Percentiles rank a stretch among this genome's conserved stretches.
phyloP scores from a whole-genome alignment of 2,797 vertebrate species.

The Peromyscus eremicus region DNA sequence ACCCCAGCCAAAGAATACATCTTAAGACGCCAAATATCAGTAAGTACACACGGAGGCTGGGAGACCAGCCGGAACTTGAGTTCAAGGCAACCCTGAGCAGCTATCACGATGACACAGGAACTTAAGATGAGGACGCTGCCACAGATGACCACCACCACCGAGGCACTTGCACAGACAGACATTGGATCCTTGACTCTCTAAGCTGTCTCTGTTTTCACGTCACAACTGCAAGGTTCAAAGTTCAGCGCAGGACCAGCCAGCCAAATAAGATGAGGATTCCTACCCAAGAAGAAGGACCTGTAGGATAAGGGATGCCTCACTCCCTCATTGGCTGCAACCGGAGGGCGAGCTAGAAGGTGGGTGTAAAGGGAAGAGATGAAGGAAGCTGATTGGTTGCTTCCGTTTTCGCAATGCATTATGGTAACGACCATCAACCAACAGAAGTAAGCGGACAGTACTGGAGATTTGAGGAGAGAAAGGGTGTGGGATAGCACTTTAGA shows the following conservation, averaged over 20 bases:
- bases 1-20: not conserved
- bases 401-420: not conserved
- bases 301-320: not conserved
- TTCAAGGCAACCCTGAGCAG: not conserved
- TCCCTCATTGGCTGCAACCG: not conserved
- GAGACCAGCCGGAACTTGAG: not conserved
- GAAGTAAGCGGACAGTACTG: not conserved
- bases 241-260: not conserved
- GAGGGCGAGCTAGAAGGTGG: not conserved
- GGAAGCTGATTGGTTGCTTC: not conserved
- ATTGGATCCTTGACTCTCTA: not conserved
- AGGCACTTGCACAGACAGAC: not conserved
- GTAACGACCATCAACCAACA: not conserved
- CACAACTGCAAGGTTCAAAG: not conserved
- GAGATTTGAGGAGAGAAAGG: not conserved
- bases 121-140: not conserved
- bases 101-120: not conserved
- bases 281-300: not conserved
- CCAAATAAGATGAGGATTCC: not conserved
- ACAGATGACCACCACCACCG: not conserved
- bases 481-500: not conserved
- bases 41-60: not conserved
- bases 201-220: not conserved
- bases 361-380: not conserved
- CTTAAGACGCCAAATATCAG: not conserved